These are phyloP conservation scores for Indicator indicator DNA, from an alignment of 2,113 vertebrate genomes.

Conservation along the genomic window DNA sequence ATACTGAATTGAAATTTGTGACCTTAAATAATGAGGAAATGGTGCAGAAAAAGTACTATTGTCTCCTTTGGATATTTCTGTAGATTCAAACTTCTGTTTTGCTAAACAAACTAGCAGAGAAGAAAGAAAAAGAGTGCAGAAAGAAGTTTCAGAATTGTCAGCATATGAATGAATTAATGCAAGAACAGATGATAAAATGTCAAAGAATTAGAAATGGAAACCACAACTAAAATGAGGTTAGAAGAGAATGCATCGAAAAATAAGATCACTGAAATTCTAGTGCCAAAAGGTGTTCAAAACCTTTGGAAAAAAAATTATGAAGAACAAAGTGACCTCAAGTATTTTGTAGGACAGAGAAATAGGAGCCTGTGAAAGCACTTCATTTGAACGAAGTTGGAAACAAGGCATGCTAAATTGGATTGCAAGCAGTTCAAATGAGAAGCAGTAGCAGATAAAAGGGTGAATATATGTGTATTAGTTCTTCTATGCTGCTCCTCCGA, in stretches of 20 bases:
- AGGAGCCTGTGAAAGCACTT: background rate
- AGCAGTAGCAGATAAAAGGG: background rate
- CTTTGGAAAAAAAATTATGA: background rate
- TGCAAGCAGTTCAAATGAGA: background rate
- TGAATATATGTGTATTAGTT: background rate
- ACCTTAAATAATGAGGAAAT: background rate
- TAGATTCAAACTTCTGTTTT: background rate
- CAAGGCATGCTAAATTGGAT: background rate
- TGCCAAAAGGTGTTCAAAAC: background rate
- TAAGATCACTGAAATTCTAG: background rate
- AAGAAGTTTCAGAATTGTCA: background rate
- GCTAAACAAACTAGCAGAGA: background rate
- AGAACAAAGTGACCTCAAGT: background rate
- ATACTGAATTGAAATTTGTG: background rate
- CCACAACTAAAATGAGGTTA: background rate
- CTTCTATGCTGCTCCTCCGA: background rate
- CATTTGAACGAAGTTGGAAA: background rate
- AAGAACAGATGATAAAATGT: background rate
- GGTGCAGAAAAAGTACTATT: background rate
- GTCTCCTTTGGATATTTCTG: background rate
- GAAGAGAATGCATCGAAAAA: background rate
- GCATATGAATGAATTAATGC: background rate
- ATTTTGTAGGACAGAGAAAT: background rate
- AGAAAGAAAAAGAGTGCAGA: background rate
- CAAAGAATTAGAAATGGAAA: background rate